Evolutionary conservation across 2,797 vertebrate genomes (phyloP), one percentile per base, ranked within the genome.

Genomic region (Phoebastria nigripes): DNA sequence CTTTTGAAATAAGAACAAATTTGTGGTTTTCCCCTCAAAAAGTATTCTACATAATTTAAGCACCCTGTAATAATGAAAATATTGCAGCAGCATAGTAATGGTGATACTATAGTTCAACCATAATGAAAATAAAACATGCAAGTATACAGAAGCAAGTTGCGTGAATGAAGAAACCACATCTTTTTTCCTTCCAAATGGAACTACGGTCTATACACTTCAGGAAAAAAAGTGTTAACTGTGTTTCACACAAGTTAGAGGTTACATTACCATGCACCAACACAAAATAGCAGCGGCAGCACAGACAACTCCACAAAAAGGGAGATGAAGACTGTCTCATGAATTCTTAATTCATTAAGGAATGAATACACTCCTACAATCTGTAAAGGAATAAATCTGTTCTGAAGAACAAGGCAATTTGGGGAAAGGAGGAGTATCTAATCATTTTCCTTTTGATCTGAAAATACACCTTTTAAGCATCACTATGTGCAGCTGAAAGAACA

Each of bases 361-460:
- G 35, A 91, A 74, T 51, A 55, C 26, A 66, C 41, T 51, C 54
- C 46, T 79, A 86, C 58, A 86, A 47, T 91, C 73, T 94, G 31
- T 81, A 72, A 79, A 78, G 33, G 58, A 90, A 87, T 81, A 93
- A 71, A 82, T 74, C 20, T 76, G 4, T 76, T 93, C 65, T 41
- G n/a, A 87, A 92, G 41, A 95, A 81, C 72, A 93, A 71, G 35
- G 8, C 33, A 70, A 35, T 62, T 39, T 61, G 25, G 15, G 39
- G 18, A 79, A 94, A 78, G 49, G 6, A 59, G 55, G 28, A 92
- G 26, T 49, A 86, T 46, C 55, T 80, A 58, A 73, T 73, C 1
- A 37, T 65, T 94, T 92, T 88, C 54, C 46, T 79, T 96, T 90
- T 94, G 72, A 86, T 83, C 72, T 93, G 82, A 94, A 93, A 94